Percentiles rank a stretch among this genome's conserved stretches.
Conservation (phyloP, 2,888 invertebrate genomes). For the Mycalesis mineus region DNA sequence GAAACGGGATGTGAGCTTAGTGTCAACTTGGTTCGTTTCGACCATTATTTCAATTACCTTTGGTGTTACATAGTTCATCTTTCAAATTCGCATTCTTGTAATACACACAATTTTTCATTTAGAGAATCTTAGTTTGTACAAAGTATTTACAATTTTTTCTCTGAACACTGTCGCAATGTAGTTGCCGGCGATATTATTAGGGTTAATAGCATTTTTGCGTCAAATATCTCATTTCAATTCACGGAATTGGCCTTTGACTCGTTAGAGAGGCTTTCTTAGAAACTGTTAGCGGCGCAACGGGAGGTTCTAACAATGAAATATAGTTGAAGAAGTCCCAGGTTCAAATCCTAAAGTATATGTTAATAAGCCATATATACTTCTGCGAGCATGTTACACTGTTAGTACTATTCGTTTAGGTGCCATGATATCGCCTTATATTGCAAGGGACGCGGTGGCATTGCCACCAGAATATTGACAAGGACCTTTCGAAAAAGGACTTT, state of each 20-base stretch:
- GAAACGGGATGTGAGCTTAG: too few relatives aligned
- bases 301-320: constrained; percentile 29
- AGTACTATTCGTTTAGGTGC: constrained; percentile 25
- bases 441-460: constrained; percentile 17
- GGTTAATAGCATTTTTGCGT: constrained; percentile 11
- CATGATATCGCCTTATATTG: constrained; percentile 31
- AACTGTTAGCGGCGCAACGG: constrained; percentile 23
- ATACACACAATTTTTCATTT: too few relatives aligned
- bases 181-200: background rate
- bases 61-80: too few relatives aligned
- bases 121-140: background rate
- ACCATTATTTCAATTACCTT: too few relatives aligned
- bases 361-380: constrained; percentile 32
- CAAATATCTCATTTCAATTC: constrained; percentile 16
- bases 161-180: background rate
- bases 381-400: constrained; percentile 23
- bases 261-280: constrained; percentile 16
- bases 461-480: constrained; percentile 4
- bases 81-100: too few relatives aligned
- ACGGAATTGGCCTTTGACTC: constrained; percentile 16
- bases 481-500: constrained; percentile 15
- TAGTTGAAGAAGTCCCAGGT: constrained; percentile 30
- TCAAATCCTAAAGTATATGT: constrained; percentile 34
- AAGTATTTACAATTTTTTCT: background rate
- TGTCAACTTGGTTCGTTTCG: too few relatives aligned